Base-by-base conservation (phyloP, 2,888 invertebrate genomes). In the Limulus polyphemus region DNA sequence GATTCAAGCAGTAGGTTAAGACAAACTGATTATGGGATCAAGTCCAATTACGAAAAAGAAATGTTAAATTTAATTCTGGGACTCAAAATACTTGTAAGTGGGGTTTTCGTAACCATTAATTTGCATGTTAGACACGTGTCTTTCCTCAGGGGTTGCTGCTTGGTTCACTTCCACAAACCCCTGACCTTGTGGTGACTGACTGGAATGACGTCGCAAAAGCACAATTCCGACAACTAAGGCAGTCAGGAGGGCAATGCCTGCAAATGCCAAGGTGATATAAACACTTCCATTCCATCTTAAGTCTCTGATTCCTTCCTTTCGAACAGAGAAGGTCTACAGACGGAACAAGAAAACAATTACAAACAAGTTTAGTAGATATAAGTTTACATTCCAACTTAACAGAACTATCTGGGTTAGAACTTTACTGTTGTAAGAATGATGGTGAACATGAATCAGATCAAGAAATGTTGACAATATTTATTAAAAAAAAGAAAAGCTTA, bases 21-120 rank as follows among this genome's bases (percentile, higher is more conserved):
- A 32, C 32, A 32, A 32, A 32, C 32, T 32, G 32, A 32, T 32
- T 32, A 32, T 32, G 32, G 32, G 32, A 32, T 32, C 3, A 2
- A 32, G 7, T 32, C 32, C 32, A 32, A 32, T 32, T 32, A 32
- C 32, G 7, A 7, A 32, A 32, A 32, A 7, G 7, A 32, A 32
- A n/a, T n/a, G n/a, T n/a, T 32, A 32, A 5, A 32, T 32, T 32
- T 32, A 32, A 32, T 32, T 32, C 32, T 32, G 3, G 32, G 32
- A 32, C 32, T 99, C 98, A 79, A 98, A 98, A 81, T 98, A 98
- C 85, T 95, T 97, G 83, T 99, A 99, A 75, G 99, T 99, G 70
- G 99, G 99, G 81, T 99, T 99, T 79, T 99, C 99, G 79, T 99
- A 99, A 75, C 99, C 99, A 78, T 98, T 99, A 78, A 98, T 94